Percentiles rank a stretch among this genome's conserved stretches.
Conservation (phyloP, 2,113 vertebrate genomes). For the Phaethon lepturus region DNA sequence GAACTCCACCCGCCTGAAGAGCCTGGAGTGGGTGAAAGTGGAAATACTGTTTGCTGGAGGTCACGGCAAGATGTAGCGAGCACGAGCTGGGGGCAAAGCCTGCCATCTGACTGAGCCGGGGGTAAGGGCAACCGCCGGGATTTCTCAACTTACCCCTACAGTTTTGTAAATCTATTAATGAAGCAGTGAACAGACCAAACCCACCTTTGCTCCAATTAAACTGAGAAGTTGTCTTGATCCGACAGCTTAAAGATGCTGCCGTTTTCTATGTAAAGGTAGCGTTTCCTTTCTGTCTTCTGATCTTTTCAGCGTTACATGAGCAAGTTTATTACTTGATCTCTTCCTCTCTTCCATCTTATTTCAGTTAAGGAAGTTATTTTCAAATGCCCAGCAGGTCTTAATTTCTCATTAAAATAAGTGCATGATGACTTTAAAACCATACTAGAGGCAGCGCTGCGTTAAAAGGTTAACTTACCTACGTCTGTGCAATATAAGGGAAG, state of each 20-base stretch:
- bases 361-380: background rate
- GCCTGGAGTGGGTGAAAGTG: slow-evolving; percentile 4
- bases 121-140: background rate
- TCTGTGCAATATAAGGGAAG: background rate
- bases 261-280: background rate
- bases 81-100: background rate
- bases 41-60: background rate
- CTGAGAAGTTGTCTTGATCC: background rate
- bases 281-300: background rate
- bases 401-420: background rate
- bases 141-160: background rate
- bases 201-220: background rate
- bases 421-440: background rate
- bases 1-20: background rate
- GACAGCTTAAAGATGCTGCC: background rate
- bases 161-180: background rate
- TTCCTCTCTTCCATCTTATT: background rate
- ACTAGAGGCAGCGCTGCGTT: accelerated
- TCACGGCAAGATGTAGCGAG: background rate
- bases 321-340: background rate
- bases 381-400: background rate
- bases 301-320: background rate
- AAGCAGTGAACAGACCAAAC: background rate
- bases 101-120: background rate
- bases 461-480: background rate